Conservation (phyloP, 2,797 vertebrate species). For the Chrosomus eos region DNA sequence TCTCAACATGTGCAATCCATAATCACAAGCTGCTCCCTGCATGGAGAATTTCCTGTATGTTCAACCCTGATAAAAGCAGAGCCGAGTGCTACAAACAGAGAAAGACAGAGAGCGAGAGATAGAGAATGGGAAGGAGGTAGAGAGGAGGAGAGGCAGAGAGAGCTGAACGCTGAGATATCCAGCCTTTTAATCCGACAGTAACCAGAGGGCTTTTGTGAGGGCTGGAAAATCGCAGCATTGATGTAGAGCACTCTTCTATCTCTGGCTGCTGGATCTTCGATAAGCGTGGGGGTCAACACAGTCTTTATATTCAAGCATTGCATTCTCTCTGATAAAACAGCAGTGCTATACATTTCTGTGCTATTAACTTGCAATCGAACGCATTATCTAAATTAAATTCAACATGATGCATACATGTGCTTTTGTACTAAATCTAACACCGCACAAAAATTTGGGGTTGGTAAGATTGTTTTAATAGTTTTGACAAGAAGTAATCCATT, state of each 20-base stretch:
- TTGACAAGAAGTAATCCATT: background rate
- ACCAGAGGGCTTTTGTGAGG: slow-evolving; percentile 60
- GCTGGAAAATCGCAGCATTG: slow-evolving; percentile 54
- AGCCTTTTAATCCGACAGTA: slow-evolving; percentile 61
- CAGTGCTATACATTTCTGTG: slow-evolving; percentile 4
- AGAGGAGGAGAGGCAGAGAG: slow-evolving; percentile 23
- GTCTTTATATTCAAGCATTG: slow-evolving; percentile 31
- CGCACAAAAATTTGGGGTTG: too few relatives aligned
- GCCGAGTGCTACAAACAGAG: slow-evolving; percentile 41
- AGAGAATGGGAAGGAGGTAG: slow-evolving; percentile 32
- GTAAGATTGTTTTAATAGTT: background rate
- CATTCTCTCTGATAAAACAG: slow-evolving; percentile 21
- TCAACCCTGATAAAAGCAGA: slow-evolving; percentile 41
- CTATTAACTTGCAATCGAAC: background rate
- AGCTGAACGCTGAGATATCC: slow-evolving; percentile 58
- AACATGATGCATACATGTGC: background rate
- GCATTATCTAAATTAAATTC: slow-evolving; percentile 3
- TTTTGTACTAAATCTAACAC: slow-evolving; percentile 2
- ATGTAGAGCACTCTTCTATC: slow-evolving; percentile 52
- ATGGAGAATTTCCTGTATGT: slow-evolving; percentile 48
- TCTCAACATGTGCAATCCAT: slow-evolving; percentile 46
- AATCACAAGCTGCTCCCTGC: slow-evolving; percentile 38
- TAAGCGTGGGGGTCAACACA: slow-evolving; percentile 39
- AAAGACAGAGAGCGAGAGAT: slow-evolving; percentile 46
- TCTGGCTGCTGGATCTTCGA: slow-evolving; percentile 49